Conservation (phyloP, 1,140 invertebrate species). For the Branchinecta lynchi region DNA sequence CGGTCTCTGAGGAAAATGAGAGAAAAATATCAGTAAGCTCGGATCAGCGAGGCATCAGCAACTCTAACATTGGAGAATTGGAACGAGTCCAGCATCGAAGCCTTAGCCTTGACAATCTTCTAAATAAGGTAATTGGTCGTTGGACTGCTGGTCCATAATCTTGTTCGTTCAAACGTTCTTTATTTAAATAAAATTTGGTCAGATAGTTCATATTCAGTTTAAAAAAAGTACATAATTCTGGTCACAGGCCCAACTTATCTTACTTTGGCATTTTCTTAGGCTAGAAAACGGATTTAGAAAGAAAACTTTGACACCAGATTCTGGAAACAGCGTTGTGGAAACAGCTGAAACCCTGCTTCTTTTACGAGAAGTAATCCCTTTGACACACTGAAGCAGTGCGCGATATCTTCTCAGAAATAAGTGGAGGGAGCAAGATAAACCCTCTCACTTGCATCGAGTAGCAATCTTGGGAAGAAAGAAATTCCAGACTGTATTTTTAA, state of each 20-base stretch:
- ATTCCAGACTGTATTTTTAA: too few relatives aligned
- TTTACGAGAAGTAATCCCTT: too few relatives aligned
- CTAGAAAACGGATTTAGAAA: conserved; percentile 12
- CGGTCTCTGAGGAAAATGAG: background rate
- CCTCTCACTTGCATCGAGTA: too few relatives aligned
- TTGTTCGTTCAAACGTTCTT: too few relatives aligned
- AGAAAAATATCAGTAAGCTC: background rate
- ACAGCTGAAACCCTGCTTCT: too few relatives aligned
- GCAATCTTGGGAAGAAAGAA: too few relatives aligned
- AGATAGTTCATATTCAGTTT: background rate
- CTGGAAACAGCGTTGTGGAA: too few relatives aligned
- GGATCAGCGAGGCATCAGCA: background rate
- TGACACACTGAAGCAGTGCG: too few relatives aligned
- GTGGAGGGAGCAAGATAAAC: too few relatives aligned
- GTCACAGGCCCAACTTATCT: background rate
- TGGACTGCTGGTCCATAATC: background rate
- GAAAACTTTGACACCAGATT: too few relatives aligned
- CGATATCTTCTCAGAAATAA: too few relatives aligned
- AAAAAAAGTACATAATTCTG: conserved; percentile 15
- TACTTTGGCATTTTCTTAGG: background rate
- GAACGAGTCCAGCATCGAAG: conserved; percentile 38
- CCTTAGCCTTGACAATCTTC: conserved; percentile 61
- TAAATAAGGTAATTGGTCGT: conserved; percentile 36
- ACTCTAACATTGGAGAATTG: conserved; percentile 23
- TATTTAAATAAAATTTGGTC: background rate